Conservation (phyloP, 2,113 vertebrate species). For the Seriola quinqueradiata region DNA sequence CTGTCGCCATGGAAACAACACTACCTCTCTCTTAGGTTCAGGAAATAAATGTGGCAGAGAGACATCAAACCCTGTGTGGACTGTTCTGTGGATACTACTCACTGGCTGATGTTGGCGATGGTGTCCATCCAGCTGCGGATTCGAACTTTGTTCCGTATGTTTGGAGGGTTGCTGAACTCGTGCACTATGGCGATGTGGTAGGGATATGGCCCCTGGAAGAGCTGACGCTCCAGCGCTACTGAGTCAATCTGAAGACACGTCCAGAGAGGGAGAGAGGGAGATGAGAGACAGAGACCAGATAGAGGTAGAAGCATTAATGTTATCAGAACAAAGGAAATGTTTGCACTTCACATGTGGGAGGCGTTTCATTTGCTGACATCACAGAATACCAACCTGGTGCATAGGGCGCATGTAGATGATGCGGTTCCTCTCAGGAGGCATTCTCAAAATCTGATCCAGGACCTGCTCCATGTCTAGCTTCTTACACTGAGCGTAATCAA, state of each 20-base stretch:
- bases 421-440: constrained; percentile 96
- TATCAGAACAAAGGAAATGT: not conserved
- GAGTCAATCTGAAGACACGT: constrained; percentile 89
- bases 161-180: constrained; percentile 98
- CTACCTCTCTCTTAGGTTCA: not conserved
- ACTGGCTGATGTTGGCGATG: constrained; percentile 99
- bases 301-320: not conserved
- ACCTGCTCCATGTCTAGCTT: constrained; percentile 98
- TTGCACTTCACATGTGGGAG: not conserved
- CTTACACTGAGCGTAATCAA: constrained; percentile 98
- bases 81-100: constrained; percentile 70
- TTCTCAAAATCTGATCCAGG: constrained; percentile 95
- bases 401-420: constrained; percentile 98
- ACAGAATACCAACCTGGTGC: constrained; percentile 89
- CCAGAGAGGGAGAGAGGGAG: not conserved
- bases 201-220: constrained; percentile 96
- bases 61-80: not conserved
- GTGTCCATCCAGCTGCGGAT: constrained; percentile 99
- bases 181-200: constrained; percentile 98
- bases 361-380: not conserved
- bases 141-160: constrained; percentile 97
- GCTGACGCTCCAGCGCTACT: constrained; percentile 91
- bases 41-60: not conserved
- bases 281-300: not conserved
- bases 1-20: not conserved